A percentile compares a stretch with the other conserved stretches of the same genome.
phyloP scores from a whole-genome alignment of 2,113 vertebrate species.

The Anas platyrhynchos region DNA sequence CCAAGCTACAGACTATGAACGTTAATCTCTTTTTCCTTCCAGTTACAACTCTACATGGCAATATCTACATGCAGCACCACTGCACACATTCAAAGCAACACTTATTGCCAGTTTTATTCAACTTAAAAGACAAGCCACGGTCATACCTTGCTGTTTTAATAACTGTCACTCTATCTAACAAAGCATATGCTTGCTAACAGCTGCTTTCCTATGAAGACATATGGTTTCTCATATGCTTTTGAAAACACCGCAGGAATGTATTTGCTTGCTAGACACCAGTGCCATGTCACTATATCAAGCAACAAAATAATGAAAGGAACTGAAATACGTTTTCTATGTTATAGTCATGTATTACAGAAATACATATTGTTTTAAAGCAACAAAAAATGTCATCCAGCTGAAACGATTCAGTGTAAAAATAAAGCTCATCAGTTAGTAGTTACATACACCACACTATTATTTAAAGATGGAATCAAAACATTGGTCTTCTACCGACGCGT shows the following conservation, averaged over 20 bases:
- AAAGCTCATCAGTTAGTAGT: not conserved
- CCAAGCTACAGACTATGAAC: conserved; percentile 28
- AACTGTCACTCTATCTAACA: conserved; percentile 30
- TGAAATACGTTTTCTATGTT: not conserved
- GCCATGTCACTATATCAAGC: not conserved
- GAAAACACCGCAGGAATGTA: conserved; percentile 24
- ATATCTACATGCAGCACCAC: not conserved
- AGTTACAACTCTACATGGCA: not conserved
- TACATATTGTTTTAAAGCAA: not conserved
- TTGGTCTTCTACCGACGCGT: not conserved
- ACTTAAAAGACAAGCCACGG: not conserved
- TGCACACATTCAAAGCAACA: conserved; percentile 28
- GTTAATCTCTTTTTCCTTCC: conserved; percentile 55
- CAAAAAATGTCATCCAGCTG: not conserved
- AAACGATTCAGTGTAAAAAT: not conserved
- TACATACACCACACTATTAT: not conserved
- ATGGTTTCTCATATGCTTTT: conserved; percentile 20
- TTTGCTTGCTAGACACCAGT: not conserved
- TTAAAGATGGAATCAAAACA: not conserved
- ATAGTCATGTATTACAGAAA: not conserved
- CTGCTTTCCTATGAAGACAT: conserved; percentile 64
- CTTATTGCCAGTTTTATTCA: not conserved
- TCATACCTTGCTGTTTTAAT: conserved; percentile 6
- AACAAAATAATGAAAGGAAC: not conserved
- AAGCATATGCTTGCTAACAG: conserved; percentile 47